Base-by-base conservation (phyloP, 2,113 vertebrate genomes). In the Catharus minimus region DNA sequence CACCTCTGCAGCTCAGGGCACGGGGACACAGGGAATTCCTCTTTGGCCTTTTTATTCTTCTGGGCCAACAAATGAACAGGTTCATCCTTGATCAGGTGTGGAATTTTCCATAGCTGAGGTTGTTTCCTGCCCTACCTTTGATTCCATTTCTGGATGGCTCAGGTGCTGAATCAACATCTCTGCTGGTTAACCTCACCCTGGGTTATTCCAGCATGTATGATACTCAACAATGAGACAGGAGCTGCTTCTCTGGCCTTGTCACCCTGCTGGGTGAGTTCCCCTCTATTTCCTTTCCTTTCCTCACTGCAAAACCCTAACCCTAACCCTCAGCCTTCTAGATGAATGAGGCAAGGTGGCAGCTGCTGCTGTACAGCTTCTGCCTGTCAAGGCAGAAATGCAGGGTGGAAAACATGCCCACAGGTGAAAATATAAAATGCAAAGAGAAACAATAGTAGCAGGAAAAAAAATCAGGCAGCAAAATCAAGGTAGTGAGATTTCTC, bases 131-230 rank as follows among this genome's bases (percentile, higher is more conserved):
- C 62, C 47, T 41, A 5, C 36, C 57, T 71, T 49, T 24, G 67
- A 21, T 46, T 58, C 27, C 0, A 0, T 33, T 15, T 36, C 47
- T 0, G 0, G 22, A 4, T 50, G 33, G 55, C 15, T 72, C 72
- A 15, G 1, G 10, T 6, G 14, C 33, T 38, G 49, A n/a, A 57
- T 27, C 5, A 33, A 13, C 7, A 28, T 8, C 0, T 4, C 49
- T 62, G 17, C 9, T 26, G 61, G 11, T 41, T 3, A 11, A 13
- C 23, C 84, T 69, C 91, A 23, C 12, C 62, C 53, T 5, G 33
- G 32, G 49, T 26, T 49, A 9, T 18, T 62, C 28, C 56, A 19
- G 12, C 62, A 2, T 0, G 2, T 36, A 13, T n/a, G 41, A 20
- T 14, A 28, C 52, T 38, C 72, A 72, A 10, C 43, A 46, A 17